Conservation (phyloP, 2,888 invertebrate species). For the Drosophila lutescens region DNA sequence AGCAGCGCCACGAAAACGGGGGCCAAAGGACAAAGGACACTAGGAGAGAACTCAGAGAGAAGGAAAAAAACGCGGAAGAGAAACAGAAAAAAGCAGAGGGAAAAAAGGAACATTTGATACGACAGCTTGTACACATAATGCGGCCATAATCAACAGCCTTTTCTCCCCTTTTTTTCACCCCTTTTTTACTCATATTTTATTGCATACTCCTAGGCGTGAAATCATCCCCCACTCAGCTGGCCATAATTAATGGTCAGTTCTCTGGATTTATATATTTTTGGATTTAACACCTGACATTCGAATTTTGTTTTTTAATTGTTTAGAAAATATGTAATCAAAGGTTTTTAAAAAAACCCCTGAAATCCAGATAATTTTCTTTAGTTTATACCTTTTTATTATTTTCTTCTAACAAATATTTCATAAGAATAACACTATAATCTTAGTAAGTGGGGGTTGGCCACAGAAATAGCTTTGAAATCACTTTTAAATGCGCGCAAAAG, state of each 20-base stretch:
- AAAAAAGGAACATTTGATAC: slow-evolving; percentile 29
- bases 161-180: background rate
- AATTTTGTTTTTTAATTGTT: no score
- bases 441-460: no score
- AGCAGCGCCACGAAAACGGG: slow-evolving; percentile 28
- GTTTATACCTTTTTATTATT: no score
- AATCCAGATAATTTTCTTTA: no score
- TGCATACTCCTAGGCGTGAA: slow-evolving; percentile 73
- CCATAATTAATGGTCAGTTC: slow-evolving; percentile 60
- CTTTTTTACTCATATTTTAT: slow-evolving; percentile 54
- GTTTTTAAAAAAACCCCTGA: no score
- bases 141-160: slow-evolving; percentile 65
- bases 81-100: background rate
- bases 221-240: slow-evolving; percentile 45
- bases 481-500: no score
- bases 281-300: background rate
- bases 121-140: slow-evolving; percentile 69
- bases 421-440: background rate
- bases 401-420: no score
- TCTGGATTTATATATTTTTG: slow-evolving; percentile 23
- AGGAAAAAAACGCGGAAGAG: background rate
- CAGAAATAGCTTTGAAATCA: no score
- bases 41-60: slow-evolving; percentile 17
- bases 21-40: slow-evolving; percentile 21
- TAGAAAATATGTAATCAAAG: no score